These are phyloP conservation scores for Quadriops clusia DNA, from an alignment of 2,888 invertebrate species.

Conservation along the genomic window DNA sequence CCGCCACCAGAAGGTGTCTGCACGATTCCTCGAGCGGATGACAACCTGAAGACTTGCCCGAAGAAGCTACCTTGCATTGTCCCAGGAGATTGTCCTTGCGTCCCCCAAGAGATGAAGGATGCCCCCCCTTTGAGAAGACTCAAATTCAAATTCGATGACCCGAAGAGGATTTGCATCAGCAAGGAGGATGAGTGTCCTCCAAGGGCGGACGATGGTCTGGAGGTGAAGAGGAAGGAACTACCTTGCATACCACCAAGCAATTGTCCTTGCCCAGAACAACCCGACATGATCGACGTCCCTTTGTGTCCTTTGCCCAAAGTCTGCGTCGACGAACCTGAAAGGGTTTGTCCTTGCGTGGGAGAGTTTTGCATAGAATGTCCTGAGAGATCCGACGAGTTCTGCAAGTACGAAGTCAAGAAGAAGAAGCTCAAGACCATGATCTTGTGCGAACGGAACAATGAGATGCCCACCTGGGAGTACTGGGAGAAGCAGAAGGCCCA, in stretches of 20 bases:
- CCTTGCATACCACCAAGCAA: neutral
- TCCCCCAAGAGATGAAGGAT: constrained; percentile 7
- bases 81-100: constrained; percentile 12
- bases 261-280: constrained; percentile 3
- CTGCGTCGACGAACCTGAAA: constrained; percentile 4
- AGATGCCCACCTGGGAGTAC: constrained; percentile 9
- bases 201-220: constrained; percentile 15
- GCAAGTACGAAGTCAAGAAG: constrained; percentile 9
- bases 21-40: constrained; percentile 12
- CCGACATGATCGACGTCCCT: constrained; percentile 3
- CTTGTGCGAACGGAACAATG: constrained; percentile 8
- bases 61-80: constrained; percentile 15
- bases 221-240: constrained; percentile 11
- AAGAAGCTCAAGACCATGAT: constrained; percentile 10
- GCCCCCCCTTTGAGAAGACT: constrained; percentile 10
- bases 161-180: constrained; percentile 1
- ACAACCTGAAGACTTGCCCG: constrained; percentile 7
- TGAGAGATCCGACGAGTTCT: constrained; percentile 11
- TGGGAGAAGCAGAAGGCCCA: constrained; percentile 1
- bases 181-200: constrained; percentile 6
- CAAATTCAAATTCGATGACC: constrained; percentile 6
- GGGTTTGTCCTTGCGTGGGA: neutral
- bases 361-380: constrained; percentile 9
- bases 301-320: constrained; percentile 7
- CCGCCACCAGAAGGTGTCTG: constrained; percentile 1